Percentiles rank a stretch among this genome's conserved stretches.
phyloP scores from a whole-genome alignment of 2,797 vertebrate species.

The Phaenicophaeus curvirostris region DNA sequence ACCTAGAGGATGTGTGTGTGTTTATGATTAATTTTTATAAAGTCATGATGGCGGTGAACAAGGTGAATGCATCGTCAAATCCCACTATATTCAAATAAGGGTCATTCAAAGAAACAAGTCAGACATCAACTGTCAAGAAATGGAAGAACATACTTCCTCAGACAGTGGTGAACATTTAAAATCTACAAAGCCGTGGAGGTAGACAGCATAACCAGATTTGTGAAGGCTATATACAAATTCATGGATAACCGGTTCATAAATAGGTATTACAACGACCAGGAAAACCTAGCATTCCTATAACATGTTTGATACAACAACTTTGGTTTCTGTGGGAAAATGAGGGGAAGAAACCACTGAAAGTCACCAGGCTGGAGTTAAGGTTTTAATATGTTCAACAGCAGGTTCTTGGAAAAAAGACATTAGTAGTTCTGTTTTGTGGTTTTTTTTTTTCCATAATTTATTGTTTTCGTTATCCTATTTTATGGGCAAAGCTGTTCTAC shows the following conservation, averaged over 20 bases:
- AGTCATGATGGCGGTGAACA: not conserved
- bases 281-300: not conserved
- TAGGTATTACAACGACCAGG: not conserved
- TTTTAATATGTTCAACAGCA: not conserved
- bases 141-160: not conserved
- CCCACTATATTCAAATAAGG: not conserved
- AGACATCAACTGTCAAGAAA: not conserved
- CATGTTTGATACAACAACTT: not conserved
- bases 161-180: not conserved
- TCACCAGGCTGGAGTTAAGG: not conserved
- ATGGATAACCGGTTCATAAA: not conserved
- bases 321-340: not conserved
- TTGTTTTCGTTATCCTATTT: not conserved
- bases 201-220: not conserved
- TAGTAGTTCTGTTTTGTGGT: no score
- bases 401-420: not conserved
- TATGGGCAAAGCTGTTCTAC: not conserved
- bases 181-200: not conserved
- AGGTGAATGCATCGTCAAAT: not conserved
- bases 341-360: not conserved
- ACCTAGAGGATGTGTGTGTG: not conserved
- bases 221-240: not conserved
- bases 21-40: not conserved
- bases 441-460: not conserved
- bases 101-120: not conserved